Evolutionary conservation across 2,888 invertebrate species (phyloP), one percentile per base, ranked within the genome.

Genomic region (Alentia gelatinosa): DNA sequence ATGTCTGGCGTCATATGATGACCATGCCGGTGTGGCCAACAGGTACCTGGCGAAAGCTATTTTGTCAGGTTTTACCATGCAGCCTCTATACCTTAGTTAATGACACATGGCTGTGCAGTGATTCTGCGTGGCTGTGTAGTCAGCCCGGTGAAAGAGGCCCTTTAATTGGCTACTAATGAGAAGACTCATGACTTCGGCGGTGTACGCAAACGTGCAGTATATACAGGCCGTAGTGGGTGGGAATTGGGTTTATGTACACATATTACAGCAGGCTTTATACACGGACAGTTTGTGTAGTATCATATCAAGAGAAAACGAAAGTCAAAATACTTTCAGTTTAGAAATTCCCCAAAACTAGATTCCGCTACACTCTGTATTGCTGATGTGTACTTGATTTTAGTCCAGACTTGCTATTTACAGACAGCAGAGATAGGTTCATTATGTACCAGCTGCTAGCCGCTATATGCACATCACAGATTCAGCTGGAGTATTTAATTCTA

Each of bases 271-370:
- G 26, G 4, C 37, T 79, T 37, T 79, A 35, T 79, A 79, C 79
- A 79, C 79, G 79, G 79, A 79, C 79, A 79, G 79, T 35, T 79
- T 79, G 35, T 26, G 26, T 74, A 33, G 26, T 35, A 79, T 79
- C 15, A 37, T 39, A 33, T 15, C 5, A 79, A 79, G 12, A 23
- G 9, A 79, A 19, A n/a, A 39, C 15, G 39, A 26, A 39, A 79
- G 79, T 79, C 1, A 79, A n/a, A 35, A 79, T 39, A 37, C 79
- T 79, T 12, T 79, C 39, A 33, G n/a, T n/a, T n/a, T 37, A 79
- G 79, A 79, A 39, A 37, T 19, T 79, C 39, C 79, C 79, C 79
- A 79, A 79, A 79, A 79, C 79, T 79, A 79, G 79, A 79, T 79
- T 79, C 79, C 39, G 12, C 15, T 35, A 35, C 15, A 33, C 74